Base-by-base conservation (phyloP, 2,113 vertebrate species). In the Poeciliopsis turrubarensis region DNA sequence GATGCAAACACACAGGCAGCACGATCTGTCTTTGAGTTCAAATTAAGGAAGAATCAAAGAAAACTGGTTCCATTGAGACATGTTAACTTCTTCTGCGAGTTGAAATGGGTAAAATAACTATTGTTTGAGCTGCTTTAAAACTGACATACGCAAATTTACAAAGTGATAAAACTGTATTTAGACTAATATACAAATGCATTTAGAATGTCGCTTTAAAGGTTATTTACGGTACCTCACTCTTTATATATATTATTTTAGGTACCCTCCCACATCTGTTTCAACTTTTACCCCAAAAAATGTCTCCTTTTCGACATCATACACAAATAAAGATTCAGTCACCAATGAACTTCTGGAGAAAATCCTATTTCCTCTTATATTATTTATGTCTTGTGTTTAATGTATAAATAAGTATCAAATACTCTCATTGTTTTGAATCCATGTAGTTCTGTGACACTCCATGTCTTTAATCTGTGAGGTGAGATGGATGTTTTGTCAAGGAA, bases 1-100 rank as follows among this genome's bases (percentile, higher is more conserved):
- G 72, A 75, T 77, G 68, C 82, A 81, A 80, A 86, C 81, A 91
- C 86, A 90, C 74, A 93, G 81, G 72, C 75, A 89, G 84, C 73
- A 77, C 60, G 31, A 83, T 82, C 70, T 60, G 54, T 80, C 83
- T 81, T 80, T 93, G 92, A 91, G 84, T 90, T 93, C 77, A 90
- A 91, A 92, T 93, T 85, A 93, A 75, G 88, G 60, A 87, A 83
- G 83, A 80, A 73, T 87, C 79, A 86, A 77, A 90, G 82, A 80
- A 91, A 89, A 86, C 65, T 61, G 79, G 81, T 74, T 93, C 93
- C 91, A 85, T 68, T 13, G 92, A 92, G 92, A 94, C 66, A 5
- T 84, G 87, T 86, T 81, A 80, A 57, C 86, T 62, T 85, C 75
- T 88, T 90, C 83, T 86, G 89, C n/a, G 79, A 84, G 81, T 83